These are phyloP conservation scores for Ariolimax columbianus DNA, from an alignment of 2,888 invertebrate species.

Conservation along the genomic window DNA sequence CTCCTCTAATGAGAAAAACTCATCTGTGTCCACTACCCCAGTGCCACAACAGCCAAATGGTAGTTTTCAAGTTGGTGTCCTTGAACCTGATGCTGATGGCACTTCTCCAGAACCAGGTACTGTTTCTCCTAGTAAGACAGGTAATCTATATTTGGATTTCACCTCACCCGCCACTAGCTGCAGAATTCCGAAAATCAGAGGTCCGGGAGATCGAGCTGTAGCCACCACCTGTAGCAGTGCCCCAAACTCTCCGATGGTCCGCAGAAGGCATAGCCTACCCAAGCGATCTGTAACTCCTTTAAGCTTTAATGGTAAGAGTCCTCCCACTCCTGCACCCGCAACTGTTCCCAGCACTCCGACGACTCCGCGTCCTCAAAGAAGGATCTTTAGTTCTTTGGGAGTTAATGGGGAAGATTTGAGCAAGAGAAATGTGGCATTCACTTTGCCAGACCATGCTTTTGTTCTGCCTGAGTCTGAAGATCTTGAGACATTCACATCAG, in stretches of 20 bases:
- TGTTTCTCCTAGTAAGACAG: slow-evolving; percentile 55
- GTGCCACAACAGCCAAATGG: slow-evolving; percentile 7
- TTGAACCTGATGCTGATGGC: slow-evolving; percentile 3
- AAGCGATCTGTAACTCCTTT: slow-evolving; percentile 36
- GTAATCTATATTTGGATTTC: slow-evolving; percentile 58
- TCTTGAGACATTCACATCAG: slow-evolving; percentile 14
- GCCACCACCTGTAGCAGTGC: slow-evolving; percentile 18
- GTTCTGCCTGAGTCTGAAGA: slow-evolving; percentile 43
- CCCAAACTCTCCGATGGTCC: slow-evolving; percentile 41
- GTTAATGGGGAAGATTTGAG: slow-evolving; percentile 16
- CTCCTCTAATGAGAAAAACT: not conserved
- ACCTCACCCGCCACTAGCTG: slow-evolving; percentile 53
- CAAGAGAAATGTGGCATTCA: slow-evolving; percentile 43
- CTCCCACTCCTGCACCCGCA: not conserved
- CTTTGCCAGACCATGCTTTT: slow-evolving; percentile 42
- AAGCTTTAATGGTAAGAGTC: slow-evolving; percentile 4
- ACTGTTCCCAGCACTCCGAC: slow-evolving; percentile 48
- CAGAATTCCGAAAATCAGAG: slow-evolving; percentile 52
- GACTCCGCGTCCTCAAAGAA: slow-evolving; percentile 25
- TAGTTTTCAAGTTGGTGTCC: slow-evolving; percentile 11
- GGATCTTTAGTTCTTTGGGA: not conserved
- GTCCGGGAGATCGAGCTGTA: slow-evolving; percentile 43
- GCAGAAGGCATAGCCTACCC: slow-evolving; percentile 43
- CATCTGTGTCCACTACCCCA: slow-evolving; percentile 11
- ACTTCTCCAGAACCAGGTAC: slow-evolving; percentile 39